Percentiles rank a stretch among this genome's conserved stretches.
These are phyloP conservation scores for Nixonia krombeini DNA, from an alignment of 1,140 invertebrate genomes.

Conservation along the genomic window DNA sequence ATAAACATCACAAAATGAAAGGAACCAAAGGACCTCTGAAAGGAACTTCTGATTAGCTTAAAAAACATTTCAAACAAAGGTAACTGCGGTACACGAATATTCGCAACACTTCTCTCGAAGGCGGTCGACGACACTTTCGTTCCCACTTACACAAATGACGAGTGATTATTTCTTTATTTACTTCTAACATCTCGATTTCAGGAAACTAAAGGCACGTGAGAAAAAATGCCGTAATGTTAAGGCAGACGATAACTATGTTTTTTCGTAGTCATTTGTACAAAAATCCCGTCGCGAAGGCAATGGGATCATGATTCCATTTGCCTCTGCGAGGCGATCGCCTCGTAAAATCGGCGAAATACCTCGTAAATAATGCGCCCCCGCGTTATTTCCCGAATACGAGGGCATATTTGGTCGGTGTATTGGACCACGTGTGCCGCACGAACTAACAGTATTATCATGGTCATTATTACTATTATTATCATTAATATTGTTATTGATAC, in stretches of 20 bases:
- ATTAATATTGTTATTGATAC: no score
- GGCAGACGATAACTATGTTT: conserved; percentile 25
- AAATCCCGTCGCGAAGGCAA: conserved; percentile 19
- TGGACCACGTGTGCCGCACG: no score
- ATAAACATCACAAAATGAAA: no score
- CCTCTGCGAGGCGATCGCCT: neutral
- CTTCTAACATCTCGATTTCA: conserved; percentile 11
- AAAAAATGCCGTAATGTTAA: conserved; percentile 40
- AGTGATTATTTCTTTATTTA: neutral
- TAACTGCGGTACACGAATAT: neutral
- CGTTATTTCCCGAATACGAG: neutral
- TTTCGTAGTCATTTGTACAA: conserved; percentile 27
- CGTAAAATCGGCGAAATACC: conserved; percentile 13
- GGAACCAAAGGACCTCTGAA: no score
- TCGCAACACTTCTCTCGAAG: neutral
- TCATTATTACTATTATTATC: no score
- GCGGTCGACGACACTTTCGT: neutral
- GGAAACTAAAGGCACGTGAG: conserved; percentile 42
- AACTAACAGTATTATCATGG: no score
- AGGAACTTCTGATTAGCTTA: no score
- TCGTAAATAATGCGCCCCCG: conserved; percentile 6
- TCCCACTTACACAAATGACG: no score
- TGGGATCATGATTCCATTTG: neutral
- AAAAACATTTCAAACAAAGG: no score
- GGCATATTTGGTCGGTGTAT: no score